Base-by-base conservation (phyloP, 2,113 vertebrate species). In the Brachypteracias leptosomus region DNA sequence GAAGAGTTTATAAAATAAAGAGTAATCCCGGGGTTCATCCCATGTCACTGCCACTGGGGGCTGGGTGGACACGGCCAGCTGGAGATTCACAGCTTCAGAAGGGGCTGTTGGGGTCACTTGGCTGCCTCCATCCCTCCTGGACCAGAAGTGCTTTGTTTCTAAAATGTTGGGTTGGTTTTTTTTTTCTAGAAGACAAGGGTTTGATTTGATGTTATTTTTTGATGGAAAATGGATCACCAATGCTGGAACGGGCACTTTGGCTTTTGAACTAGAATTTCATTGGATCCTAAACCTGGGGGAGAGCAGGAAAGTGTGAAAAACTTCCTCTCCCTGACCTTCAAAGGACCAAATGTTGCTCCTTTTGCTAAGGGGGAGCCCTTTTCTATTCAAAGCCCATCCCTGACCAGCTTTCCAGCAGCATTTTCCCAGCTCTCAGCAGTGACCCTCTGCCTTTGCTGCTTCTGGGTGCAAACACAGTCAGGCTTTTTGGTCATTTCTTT, bases 141-240 rank as follows among this genome's bases (percentile, higher is more conserved):
- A 80, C 90, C 93, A 83, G 57, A 93, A 92, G 86, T 85, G 88
- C 92, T 97, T 93, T 86, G 83, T 95, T 82, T 63, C 62, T 47
- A 28, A 51, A 59, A 71, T 2, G 3, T 44, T 31, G 7, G 2
- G 44, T 22, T 31, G 17, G 16, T 26, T 22, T 40, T 5, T 22
- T 40, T 5, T 19, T 13, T 10, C 20, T 31, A 16, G 51, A 29
- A 47, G n/a, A 15, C 8, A 4, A 6, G 6, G 52, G 0, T 44
- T 67, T 40, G 54, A 47, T 51, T 75, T 71, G 8, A 0, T 24
- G 71, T 44, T 10, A 4, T 94, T 63, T 67, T 86, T 61, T 11
- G 7, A 24, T 51, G 61, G 91, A 24, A 68, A 81, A 25, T 9
- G 11, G 47, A n/a, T 84, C 31, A 28, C 14, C 80, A 63, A 79